Evolutionary conservation across 2,888 invertebrate genomes (phyloP), one percentile per base, ranked within the genome.

Genomic region (Drosophila suboccidentalis): DNA sequence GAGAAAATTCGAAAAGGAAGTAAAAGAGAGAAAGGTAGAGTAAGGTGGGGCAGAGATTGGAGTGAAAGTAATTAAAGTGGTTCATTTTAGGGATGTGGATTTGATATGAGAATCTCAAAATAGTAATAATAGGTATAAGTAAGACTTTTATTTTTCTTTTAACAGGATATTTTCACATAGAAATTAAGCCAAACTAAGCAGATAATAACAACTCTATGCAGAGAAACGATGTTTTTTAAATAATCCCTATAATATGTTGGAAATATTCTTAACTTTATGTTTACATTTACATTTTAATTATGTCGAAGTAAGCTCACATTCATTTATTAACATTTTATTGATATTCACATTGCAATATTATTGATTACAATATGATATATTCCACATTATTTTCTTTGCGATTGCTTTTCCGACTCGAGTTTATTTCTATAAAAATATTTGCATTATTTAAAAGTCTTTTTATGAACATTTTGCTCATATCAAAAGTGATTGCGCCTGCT

Each of bases 401-500:
- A 13, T n/a, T 36, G 2, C 3, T 13, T 5, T 6, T n/a, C 2
- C 13, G 13, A 36, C 4, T 13, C 5, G 4, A 13, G 13, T 10
- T 13, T 13, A 36, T 36, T 36, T 38, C 2, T 38, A n/a, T n/a
- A n/a, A n/a, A 38, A 38, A 11, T 22, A 22, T 43, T 6, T 47
- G 26, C 32, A 15, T 10, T 15, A 15, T 26, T 29, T 47, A 32
- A 32, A 47, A 17, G 29, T n/a, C 8, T 29, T 46, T 46, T n/a
- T n/a, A 29, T 46, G 26, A 8, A 9, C 9, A 9, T 51, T 51
- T 51, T 22, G 3, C n/a, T 8, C 29, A 15, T 47, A 53, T 22
- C 15, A 53, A 39, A 53, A 53, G 53, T 39, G 26, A 39, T 53
- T 38, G 54, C 41, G 29, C 15, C 8, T 13, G 17, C 39, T 26